Percentiles rank a stretch among this genome's conserved stretches.
Conservation (phyloP, 2,888 invertebrate species). For the Andrena praecox region DNA sequence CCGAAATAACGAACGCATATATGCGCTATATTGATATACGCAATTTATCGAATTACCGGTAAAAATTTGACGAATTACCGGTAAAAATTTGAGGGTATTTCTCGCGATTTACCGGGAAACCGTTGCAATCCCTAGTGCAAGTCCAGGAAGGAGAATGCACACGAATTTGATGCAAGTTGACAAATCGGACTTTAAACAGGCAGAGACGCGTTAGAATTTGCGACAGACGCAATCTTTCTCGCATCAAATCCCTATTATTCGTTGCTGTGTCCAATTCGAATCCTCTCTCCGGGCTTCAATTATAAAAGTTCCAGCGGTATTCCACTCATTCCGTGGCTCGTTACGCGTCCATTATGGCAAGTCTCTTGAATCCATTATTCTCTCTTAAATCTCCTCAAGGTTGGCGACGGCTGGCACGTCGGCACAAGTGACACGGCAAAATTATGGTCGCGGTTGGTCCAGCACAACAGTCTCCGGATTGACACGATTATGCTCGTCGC, state of each 20-base stretch:
- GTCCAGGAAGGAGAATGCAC: not conserved
- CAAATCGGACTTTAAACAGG: conserved; percentile 1
- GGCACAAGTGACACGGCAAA: conserved; percentile 69
- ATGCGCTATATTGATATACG: too few relatives aligned
- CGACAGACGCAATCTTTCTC: not conserved
- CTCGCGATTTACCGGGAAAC: too few relatives aligned
- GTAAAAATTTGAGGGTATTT: too few relatives aligned
- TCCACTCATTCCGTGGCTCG: conserved; percentile 65
- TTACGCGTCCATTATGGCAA: conserved; percentile 72
- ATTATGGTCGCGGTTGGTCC: conserved; percentile 64
- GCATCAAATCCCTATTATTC: not conserved
- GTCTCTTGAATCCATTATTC: conserved; percentile 67
- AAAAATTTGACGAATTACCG: too few relatives aligned
- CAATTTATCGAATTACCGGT: too few relatives aligned
- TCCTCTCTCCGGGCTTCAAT: not conserved
- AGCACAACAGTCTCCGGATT: too few relatives aligned
- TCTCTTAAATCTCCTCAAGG: conserved; percentile 61
- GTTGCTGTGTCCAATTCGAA: conserved; percentile 12
- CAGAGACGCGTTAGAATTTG: not conserved
- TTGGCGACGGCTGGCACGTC: conserved; percentile 8
- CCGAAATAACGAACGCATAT: too few relatives aligned
- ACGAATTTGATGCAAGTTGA: not conserved
- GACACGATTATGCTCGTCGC: too few relatives aligned
- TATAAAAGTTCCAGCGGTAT: conserved; percentile 45
- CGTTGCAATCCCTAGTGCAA: too few relatives aligned